Conservation (phyloP, 2,797 vertebrate species). For the Manis pentadactyla region DNA sequence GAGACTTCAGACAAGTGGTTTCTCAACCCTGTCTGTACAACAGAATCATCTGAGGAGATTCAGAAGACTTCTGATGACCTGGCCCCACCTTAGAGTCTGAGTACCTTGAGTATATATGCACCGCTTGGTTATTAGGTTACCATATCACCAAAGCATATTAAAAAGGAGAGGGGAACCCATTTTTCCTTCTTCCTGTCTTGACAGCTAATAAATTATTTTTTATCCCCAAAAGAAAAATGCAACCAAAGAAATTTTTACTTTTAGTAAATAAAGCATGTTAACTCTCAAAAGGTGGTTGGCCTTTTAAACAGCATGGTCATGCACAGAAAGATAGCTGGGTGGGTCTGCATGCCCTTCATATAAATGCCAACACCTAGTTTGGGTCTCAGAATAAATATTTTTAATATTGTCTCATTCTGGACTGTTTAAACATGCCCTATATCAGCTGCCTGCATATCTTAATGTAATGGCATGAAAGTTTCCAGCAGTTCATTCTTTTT, state of each 20-base stretch:
- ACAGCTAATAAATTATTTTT: slow-evolving; percentile 53
- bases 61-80: neutral
- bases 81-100: fast-evolving
- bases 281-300: slow-evolving; percentile 64
- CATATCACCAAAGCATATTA: neutral
- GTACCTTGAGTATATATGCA: neutral
- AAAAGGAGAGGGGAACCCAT: neutral
- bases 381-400: slow-evolving; percentile 64
- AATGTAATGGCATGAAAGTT: neutral
- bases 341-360: slow-evolving; percentile 42
- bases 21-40: neutral
- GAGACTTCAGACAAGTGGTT: neutral
- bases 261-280: slow-evolving; percentile 73
- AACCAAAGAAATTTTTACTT: slow-evolving; percentile 73
- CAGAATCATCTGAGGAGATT: neutral
- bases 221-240: slow-evolving; percentile 39
- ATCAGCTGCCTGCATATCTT: neutral
- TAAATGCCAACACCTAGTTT: slow-evolving; percentile 75
- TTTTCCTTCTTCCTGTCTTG: slow-evolving; percentile 58
- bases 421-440: neutral
- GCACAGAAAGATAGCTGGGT: slow-evolving; percentile 15
- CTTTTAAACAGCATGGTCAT: neutral
- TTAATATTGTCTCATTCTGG: slow-evolving; percentile 60
- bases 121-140: neutral
- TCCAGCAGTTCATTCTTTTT: neutral